Evolutionary conservation across 2,888 invertebrate genomes (phyloP), one percentile per base, ranked within the genome.

Genomic region (Caenorhabditis plicata): DNA sequence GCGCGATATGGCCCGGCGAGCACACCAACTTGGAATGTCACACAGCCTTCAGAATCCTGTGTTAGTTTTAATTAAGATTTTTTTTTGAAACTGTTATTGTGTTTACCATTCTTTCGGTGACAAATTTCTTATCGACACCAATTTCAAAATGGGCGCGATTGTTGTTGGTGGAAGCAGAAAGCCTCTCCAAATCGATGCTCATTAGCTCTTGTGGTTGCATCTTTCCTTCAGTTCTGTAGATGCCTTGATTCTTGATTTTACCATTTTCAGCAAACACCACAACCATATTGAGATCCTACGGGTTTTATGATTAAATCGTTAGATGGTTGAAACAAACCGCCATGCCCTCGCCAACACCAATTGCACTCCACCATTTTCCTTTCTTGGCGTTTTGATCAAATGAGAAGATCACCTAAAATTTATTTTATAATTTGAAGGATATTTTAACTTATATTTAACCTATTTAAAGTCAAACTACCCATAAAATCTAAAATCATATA

Each of bases 321-420:
- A n/a, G n/a, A n/a, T n/a, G n/a, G n/a, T n/a, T n/a, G n/a, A n/a
- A n/a, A n/a, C n/a, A n/a, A n/a, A n/a, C n/a, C n/a, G n/a, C 13
- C 71, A 71, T 71, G 26, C 45, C 39, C 27, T 64, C 46, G 23
- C 71, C 71, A n/a, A 66, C 60, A 20, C 69, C 72, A 46, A 72
- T 60, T 11, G 64, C 69, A 2, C 60, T 55, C 64, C 62, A 72
- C 64, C 64, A 68, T 32, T 65, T 61, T 17, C 72, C 72, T 48
- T 70, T 65, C 45, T 70, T 72, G 23, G 47, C 46, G 35, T 66
- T 60, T 48, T 60, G 61, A 26, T 48, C 35, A 17, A 68, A 32
- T 3, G 48, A 41, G 39, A 66, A 68, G 9, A 44, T 33, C 27
- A 57, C 43, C 31, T 56, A 29, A 23, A 38, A 39, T 13, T n/a